Percentiles rank a stretch among this genome's conserved stretches.
Evolutionary conservation across 2,113 vertebrate genomes (phyloP).

Genomic region (Numenius arquata): DNA sequence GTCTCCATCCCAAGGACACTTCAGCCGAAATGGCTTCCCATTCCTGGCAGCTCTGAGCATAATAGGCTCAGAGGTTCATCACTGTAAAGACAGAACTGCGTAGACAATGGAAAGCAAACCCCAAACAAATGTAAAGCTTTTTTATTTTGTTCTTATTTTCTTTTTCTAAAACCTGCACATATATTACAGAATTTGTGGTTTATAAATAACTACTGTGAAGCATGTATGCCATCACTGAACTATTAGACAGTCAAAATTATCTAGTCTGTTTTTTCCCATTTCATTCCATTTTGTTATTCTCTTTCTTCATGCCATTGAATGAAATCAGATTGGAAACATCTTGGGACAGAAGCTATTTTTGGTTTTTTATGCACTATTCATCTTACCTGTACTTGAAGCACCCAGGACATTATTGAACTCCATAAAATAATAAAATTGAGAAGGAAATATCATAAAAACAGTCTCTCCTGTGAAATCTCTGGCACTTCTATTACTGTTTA

Average conservation of each 20-base stretch:
- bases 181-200: background rate
- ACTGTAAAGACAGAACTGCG: background rate
- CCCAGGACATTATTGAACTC: background rate
- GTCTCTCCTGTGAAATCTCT: background rate
- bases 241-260: background rate
- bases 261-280: background rate
- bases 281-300: background rate
- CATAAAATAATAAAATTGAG: background rate
- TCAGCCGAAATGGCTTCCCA: background rate
- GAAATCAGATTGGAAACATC: background rate
- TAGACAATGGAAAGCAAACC: background rate
- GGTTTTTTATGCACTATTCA: background rate
- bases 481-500: background rate
- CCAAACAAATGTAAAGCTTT: accelerated
- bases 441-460: background rate
- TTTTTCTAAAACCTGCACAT: background rate
- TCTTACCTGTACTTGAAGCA: background rate
- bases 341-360: background rate
- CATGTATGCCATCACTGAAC: background rate
- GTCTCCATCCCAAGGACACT: background rate
- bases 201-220: background rate
- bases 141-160: background rate
- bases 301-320: background rate
- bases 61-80: background rate
- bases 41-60: background rate